Conservation (phyloP, 2,888 invertebrate species). For the Acronicta aceris region DNA sequence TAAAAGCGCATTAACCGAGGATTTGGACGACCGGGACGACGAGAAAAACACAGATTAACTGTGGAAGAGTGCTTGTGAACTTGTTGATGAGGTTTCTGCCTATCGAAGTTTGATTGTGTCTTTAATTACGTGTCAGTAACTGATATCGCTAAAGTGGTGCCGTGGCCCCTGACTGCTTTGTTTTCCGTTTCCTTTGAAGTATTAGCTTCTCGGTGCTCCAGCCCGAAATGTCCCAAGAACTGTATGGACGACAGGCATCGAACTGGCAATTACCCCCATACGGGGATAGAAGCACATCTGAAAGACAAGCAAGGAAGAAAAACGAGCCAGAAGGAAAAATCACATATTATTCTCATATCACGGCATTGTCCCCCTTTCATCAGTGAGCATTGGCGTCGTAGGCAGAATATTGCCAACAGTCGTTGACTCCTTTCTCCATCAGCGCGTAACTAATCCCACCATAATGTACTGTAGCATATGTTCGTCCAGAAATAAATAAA, state of each 20-base stretch:
- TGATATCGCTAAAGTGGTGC: too few species aligned
- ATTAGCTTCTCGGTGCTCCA: too few species aligned
- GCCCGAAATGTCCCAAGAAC: too few species aligned
- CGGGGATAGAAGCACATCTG: too few species aligned
- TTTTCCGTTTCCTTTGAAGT: too few species aligned
- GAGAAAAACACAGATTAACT: slow-evolving; percentile 35
- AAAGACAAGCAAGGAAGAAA: too few species aligned
- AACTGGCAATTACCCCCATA: too few species aligned
- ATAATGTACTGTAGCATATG: slow-evolving; percentile 63
- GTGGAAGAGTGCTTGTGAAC: background rate
- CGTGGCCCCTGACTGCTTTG: too few species aligned
- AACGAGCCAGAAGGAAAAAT: too few species aligned
- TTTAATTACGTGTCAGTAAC: background rate
- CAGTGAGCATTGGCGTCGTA: slow-evolving; percentile 21
- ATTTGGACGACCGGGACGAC: slow-evolving; percentile 57
- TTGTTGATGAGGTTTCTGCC: background rate
- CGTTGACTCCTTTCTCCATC: slow-evolving; percentile 4
- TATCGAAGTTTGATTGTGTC: background rate
- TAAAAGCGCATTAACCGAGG: slow-evolving; percentile 78
- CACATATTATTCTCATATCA: background rate
- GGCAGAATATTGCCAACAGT: slow-evolving; percentile 30
- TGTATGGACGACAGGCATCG: too few species aligned
- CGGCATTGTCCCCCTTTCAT: background rate
- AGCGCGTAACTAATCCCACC: slow-evolving; percentile 6
- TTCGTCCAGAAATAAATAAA: slow-evolving; percentile 61